Conservation (phyloP, 2,888 invertebrate species). For the Gryllus longicercus region DNA sequence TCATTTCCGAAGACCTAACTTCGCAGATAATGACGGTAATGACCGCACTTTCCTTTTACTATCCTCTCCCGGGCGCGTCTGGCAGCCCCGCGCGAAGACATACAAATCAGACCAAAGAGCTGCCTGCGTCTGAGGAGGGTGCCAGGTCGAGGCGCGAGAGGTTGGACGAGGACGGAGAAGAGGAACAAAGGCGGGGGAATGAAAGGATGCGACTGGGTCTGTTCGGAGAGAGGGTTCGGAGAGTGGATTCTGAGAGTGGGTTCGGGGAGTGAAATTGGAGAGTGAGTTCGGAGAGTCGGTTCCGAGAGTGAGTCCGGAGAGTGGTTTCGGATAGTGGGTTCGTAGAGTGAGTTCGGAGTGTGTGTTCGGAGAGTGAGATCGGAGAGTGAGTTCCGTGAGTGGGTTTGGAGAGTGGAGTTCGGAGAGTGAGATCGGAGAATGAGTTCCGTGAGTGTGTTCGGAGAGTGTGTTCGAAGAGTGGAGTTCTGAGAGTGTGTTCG, state of each 20-base stretch:
- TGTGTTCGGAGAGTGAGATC: not conserved
- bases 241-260: no score
- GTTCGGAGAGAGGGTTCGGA: no score
- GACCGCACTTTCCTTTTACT: not conserved
- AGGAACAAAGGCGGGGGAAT: no score
- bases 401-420: no score
- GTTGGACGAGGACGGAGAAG: not conserved
- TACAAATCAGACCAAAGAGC: conserved; percentile 5
- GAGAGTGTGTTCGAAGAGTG: not conserved
- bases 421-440: not conserved
- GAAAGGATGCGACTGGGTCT: not conserved
- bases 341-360: not conserved
- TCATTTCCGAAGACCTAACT: conserved; percentile 11
- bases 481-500: not conserved
- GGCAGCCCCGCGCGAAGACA: not conserved
- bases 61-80: not conserved
- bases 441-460: not conserved
- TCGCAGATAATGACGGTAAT: conserved; percentile 10
- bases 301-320: no score
- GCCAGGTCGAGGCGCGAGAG: not conserved
- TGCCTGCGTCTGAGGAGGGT: not conserved
- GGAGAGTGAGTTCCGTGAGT: not conserved
- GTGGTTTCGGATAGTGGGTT: no score
- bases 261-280: not conserved
- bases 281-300: not conserved